A percentile compares a stretch with the other conserved stretches of the same genome.
These are phyloP conservation scores for Cyclura pinguis DNA, from an alignment of 2,797 vertebrate species.

Conservation along the genomic window DNA sequence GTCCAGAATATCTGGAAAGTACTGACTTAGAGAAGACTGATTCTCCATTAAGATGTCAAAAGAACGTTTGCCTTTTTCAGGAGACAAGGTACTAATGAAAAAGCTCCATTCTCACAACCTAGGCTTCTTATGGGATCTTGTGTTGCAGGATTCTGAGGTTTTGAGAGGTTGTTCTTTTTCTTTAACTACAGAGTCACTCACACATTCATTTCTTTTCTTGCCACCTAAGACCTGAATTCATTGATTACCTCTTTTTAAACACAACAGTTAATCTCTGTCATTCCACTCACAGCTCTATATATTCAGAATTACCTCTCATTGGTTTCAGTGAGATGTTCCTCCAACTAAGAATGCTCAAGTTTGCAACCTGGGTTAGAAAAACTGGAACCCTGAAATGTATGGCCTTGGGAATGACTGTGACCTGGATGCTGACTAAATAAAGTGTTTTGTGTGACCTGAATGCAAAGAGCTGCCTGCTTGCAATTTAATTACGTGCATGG, in stretches of 20 bases:
- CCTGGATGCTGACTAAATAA: background rate
- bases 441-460: background rate
- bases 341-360: background rate
- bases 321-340: background rate
- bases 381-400: background rate
- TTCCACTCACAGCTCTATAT: background rate
- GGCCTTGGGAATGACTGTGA: background rate
- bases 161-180: background rate
- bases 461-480: background rate
- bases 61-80: background rate
- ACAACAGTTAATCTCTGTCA: background rate
- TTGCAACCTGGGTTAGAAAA: background rate
- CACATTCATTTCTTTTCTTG: slow-evolving; percentile 17
- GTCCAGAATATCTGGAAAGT: too few relatives aligned
- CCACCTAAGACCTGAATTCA: slow-evolving; percentile 8
- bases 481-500: background rate
- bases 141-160: background rate
- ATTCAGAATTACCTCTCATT: background rate
- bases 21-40: too few relatives aligned
- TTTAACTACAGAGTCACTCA: slow-evolving; percentile 1
- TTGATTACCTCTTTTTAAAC: background rate
- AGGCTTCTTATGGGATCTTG: background rate
- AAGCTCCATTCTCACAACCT: slow-evolving; percentile 26
- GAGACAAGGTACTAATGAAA: too few relatives aligned
- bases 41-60: background rate